Percentiles rank a stretch among this genome's conserved stretches.
Evolutionary conservation across 1,140 invertebrate species (phyloP).

Genomic region (Steinernema feltiae): DNA sequence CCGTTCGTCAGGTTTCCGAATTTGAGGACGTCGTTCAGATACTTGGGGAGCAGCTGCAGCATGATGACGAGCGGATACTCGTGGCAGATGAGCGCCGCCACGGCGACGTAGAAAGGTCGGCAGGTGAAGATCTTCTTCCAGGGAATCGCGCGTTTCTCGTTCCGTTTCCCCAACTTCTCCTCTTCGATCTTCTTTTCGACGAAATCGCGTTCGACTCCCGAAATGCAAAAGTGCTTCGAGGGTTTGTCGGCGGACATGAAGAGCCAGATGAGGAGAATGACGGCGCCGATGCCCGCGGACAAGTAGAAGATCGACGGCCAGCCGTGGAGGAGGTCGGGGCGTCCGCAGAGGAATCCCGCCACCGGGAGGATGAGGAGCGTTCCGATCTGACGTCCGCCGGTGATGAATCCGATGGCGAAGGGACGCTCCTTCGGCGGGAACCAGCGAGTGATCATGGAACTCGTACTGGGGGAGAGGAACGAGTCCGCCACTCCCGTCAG

Average conservation of each 20-base stretch:
- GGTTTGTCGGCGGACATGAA: constrained; percentile 53
- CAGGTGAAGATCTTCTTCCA: constrained; percentile 46
- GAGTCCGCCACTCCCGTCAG: constrained; percentile 54
- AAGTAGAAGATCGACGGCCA: constrained; percentile 57
- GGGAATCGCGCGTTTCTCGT: constrained; percentile 39
- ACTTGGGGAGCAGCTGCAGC: constrained; percentile 50
- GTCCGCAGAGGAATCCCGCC: constrained; percentile 46
- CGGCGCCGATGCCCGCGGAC: constrained; percentile 45
- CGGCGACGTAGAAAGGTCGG: constrained; percentile 47
- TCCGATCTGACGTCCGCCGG: constrained; percentile 54
- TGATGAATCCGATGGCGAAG: constrained; percentile 54
- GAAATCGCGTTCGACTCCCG: constrained; percentile 27
- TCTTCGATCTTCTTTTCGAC: constrained; percentile 46
- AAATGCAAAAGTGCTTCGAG: constrained; percentile 55
- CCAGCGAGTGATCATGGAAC: constrained; percentile 55
- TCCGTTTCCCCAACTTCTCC: constrained; percentile 52
- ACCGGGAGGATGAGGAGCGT: constrained; percentile 52
- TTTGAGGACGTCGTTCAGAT: constrained; percentile 34
- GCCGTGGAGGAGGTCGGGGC: constrained; percentile 36
- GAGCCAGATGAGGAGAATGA: constrained; percentile 50
- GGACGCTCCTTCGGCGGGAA: constrained; percentile 56
- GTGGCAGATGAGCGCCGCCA: constrained; percentile 53
- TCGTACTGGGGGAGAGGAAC: constrained; percentile 47
- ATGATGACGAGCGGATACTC: constrained; percentile 57
- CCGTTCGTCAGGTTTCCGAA: constrained; percentile 27